Evolutionary conservation across 2,888 invertebrate species (phyloP), one percentile per base, ranked within the genome.

Genomic region (Bimastos eiseni): DNA sequence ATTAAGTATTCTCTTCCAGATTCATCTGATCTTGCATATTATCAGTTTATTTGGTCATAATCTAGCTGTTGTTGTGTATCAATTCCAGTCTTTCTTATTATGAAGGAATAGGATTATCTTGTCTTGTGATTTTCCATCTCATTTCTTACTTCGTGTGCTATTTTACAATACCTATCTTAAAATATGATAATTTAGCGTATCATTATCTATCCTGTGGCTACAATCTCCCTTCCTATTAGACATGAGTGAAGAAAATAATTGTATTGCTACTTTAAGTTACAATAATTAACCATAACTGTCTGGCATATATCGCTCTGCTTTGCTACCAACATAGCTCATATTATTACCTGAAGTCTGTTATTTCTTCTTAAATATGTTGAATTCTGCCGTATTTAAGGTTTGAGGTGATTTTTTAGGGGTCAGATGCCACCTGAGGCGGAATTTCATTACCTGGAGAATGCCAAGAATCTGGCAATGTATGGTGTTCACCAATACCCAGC

Each of bases 391-490:
- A n/a, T 70, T 70, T n/a, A 30, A 70, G 30, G 30, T 70, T 30
- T 70, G 70, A n/a, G 70, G 30, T 70, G 30, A n/a, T 86, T 86
- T 33, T 93, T 13, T 95, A 98, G 98, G 95, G 99, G 99, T 41
- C 98, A 98, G 95, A 98, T 98, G 17, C 98, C 99, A 84, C 98
- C 98, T 4, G 99, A 99, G 95, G 99, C 99, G 0, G 99, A 99
- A 95, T 96, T 98, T 92, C 97, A 98, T 95, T 99, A 99, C 95
- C 96, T 99, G 94, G 99, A 99, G 95, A 99, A 98, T 96, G 99
- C 99, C 90, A 99, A 99, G 96, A 99, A 99, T 95, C 96, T 99
- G 95, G 98, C 99, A 89, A 98, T 99, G 98, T 99, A 99, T 95
- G 99, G 99, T 37, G 98, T 99, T 17, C 98, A 99, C 95, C 96